Conservation (phyloP, 2,888 invertebrate species). For the Drosophila ustulata region DNA sequence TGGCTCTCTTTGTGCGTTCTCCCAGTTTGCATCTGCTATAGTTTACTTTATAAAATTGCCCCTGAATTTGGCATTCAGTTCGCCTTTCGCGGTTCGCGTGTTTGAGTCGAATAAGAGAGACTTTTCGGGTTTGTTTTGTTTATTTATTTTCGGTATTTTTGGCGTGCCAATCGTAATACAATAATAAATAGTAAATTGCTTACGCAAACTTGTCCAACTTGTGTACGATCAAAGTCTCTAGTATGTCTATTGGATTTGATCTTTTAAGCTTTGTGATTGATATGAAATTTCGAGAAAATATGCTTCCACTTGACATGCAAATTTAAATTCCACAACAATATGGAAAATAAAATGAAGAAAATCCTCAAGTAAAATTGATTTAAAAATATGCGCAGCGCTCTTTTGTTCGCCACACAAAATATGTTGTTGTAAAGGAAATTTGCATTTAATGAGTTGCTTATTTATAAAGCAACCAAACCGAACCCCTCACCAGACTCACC, state of each 20-base stretch:
- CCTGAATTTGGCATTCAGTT: conserved; percentile 71
- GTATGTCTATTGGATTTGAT: conserved; percentile 11
- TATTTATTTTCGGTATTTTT: conserved; percentile 21
- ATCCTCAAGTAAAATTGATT: conserved; percentile 54
- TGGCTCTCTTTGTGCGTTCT: conserved; percentile 19
- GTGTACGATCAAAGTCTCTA: conserved; percentile 9
- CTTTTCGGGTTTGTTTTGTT: conserved; percentile 38
- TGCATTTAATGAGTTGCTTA: conserved; percentile 74
- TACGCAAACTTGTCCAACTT: conserved; percentile 34
- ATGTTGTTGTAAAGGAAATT: conserved; percentile 52
- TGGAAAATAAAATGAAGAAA: conserved; percentile 28
- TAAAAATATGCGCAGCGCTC: conserved; percentile 44
- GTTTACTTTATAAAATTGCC: conserved; percentile 57
- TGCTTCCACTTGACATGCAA: conserved; percentile 51
- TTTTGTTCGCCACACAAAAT: conserved; percentile 56
- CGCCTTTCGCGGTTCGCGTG: conserved; percentile 70
- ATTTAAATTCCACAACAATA: conserved; percentile 55
- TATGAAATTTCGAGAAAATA: conserved; percentile 29
- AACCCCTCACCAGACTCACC: not conserved
- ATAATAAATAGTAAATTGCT: conserved; percentile 33
- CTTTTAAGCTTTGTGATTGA: conserved; percentile 33
- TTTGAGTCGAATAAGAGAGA: conserved; percentile 47
- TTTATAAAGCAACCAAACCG: conserved; percentile 29
- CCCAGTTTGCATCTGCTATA: conserved; percentile 42
- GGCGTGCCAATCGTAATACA: conserved; percentile 29